Evolutionary conservation across 2,888 invertebrate species (phyloP), one percentile per base, ranked within the genome.

Genomic region (Torymus texanus): DNA sequence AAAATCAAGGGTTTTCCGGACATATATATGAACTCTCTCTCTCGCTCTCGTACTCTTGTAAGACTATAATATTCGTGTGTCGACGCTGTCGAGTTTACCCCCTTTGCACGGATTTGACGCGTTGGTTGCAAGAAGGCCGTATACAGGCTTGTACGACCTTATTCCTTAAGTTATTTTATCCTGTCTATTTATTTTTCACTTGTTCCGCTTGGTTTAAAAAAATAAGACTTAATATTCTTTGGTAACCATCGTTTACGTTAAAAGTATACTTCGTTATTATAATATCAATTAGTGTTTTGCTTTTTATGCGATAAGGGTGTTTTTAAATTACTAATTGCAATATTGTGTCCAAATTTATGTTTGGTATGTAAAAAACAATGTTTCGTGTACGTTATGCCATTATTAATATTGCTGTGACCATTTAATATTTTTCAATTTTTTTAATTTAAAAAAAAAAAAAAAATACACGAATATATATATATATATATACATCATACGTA

Each of bases 91-190:
- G 16, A 66, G 29, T 75, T 81, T 73, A 72, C 67, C 75, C 75
- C 65, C 24, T 65, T 63, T 65, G 58, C 59, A 68, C 58, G 53
- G 16, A 75, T 75, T 67, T 75, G 67, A 72, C 68, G 75, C 81
- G 75, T 75, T 81, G 75, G 75, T 58, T 81, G 78, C 75, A 63
- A 78, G 72, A 81, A 78, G 78, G 75, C 81, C 79, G 59, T 72
- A 72, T 68, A 62, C 29, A 24, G 55, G 66, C 77, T 75, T 76
- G 59, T 29, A 73, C 58, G 67, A 81, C 80, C 77, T 78, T 78
- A 81, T 81, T 76, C 73, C 76, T 73, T 68, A 71, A 72, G 50
- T 75, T 53, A n/a, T 76, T 76, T 71, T 50, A n/a, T 61, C 65
- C 56, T 61, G 5, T 70, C 41, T 41, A 41, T 41, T 41, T 41